Evolutionary conservation across 2,797 vertebrate species (phyloP).

Genomic region (Schizothorax lantsangensis): DNA sequence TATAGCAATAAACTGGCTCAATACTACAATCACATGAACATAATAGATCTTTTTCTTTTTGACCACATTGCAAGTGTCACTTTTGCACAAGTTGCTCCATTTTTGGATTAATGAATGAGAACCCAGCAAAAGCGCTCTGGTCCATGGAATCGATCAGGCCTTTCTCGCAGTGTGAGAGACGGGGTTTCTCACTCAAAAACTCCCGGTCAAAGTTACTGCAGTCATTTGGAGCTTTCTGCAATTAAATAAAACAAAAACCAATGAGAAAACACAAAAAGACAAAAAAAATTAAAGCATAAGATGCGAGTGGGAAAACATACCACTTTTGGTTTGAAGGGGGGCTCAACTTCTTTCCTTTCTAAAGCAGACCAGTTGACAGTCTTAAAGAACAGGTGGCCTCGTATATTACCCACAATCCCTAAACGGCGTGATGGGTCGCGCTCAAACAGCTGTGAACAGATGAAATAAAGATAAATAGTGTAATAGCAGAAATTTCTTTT

Average conservation of each 20-base stretch:
- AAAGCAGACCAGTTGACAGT: slow-evolving; percentile 89
- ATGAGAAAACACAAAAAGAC: neutral
- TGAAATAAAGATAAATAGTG: neutral
- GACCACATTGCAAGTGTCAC: slow-evolving; percentile 64
- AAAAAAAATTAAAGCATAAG: neutral
- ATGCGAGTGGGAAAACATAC: slow-evolving; percentile 71
- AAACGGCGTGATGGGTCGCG: slow-evolving; percentile 88
- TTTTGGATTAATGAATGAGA: slow-evolving; percentile 93
- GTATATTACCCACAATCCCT: slow-evolving; percentile 89
- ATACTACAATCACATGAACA: slow-evolving; percentile 15
- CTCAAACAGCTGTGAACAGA: slow-evolving; percentile 86
- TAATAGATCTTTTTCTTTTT: neutral
- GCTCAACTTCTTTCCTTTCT: slow-evolving; percentile 88
- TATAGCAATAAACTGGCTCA: slow-evolving; percentile 30
- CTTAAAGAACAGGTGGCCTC: slow-evolving; percentile 90
- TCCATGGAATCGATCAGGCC: slow-evolving; percentile 99
- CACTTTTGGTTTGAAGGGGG: slow-evolving; percentile 98
- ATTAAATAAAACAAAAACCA: slow-evolving; percentile 53
- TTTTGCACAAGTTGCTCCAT: slow-evolving; percentile 90
- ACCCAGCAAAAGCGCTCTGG: slow-evolving; percentile 90
- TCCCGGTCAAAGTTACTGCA: slow-evolving; percentile 98
- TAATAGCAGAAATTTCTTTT: neutral
- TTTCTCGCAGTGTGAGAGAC: slow-evolving; percentile 93
- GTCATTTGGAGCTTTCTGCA: slow-evolving; percentile 91
- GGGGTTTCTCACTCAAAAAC: slow-evolving; percentile 96